These are phyloP conservation scores for Holothuria leucospilota DNA, from an alignment of 53 echinoderm and acorn worm genomes.

Conservation along the genomic window DNA sequence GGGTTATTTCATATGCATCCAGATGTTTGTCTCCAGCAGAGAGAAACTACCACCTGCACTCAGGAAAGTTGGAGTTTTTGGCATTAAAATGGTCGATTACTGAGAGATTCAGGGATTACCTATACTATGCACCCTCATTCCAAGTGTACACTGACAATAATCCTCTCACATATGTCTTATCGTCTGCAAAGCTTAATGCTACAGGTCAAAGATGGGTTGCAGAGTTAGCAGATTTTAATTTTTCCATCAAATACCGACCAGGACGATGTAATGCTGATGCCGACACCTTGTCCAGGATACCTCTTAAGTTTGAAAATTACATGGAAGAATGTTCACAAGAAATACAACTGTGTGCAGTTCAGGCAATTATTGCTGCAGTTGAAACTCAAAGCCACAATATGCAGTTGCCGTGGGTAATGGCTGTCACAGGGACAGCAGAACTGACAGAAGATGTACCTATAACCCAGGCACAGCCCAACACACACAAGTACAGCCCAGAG, in stretches of 20 bases:
- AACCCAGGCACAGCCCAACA: background rate
- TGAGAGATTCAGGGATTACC: slow-evolving; percentile 43
- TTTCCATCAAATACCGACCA: slow-evolving; percentile 56
- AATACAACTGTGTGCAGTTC: background rate
- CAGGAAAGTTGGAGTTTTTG: slow-evolving; percentile 51
- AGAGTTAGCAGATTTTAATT: slow-evolving; percentile 52
- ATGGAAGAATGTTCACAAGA: slow-evolving; percentile 23
- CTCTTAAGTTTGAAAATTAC: background rate
- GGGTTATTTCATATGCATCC: slow-evolving; percentile 33
- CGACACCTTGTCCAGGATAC: too few relatives aligned
- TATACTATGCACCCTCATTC: slow-evolving; percentile 25
- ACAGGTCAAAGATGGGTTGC: slow-evolving; percentile 22
- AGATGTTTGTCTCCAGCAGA: too few relatives aligned
- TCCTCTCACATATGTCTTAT: too few relatives aligned
- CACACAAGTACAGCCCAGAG: background rate
- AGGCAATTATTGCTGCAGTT: background rate
- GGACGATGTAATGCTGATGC: slow-evolving; percentile 10
- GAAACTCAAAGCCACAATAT: too few relatives aligned
- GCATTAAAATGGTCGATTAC: slow-evolving; percentile 39
- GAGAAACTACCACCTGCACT: slow-evolving; percentile 50
- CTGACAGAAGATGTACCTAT: background rate
- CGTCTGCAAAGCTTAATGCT: background rate
- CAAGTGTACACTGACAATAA: too few relatives aligned
- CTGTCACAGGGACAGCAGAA: slow-evolving; percentile 30
- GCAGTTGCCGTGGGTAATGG: background rate